Evolutionary conservation across 92 coral and sea anemone species (phyloP).

Genomic region (Hydrozoanthus gracilis): DNA sequence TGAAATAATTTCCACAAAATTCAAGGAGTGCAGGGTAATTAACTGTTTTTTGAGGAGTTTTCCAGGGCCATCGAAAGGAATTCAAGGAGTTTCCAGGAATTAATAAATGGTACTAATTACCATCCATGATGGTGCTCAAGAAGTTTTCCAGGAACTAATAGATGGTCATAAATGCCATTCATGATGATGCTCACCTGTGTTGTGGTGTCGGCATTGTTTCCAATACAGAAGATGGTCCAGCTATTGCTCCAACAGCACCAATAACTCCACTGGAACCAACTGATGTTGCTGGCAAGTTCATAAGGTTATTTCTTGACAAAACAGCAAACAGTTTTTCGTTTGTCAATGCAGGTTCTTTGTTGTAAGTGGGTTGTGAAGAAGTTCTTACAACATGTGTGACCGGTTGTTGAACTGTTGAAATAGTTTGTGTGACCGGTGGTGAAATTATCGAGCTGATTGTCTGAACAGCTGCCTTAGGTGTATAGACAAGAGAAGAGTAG

Average conservation of each 20-base stretch:
- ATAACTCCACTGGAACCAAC: slow-evolving; percentile 29
- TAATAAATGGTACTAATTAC: not conserved
- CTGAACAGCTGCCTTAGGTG: slow-evolving; percentile 57
- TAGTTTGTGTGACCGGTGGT: slow-evolving; percentile 55
- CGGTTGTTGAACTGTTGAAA: slow-evolving; percentile 52
- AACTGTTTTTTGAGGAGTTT: too few species aligned
- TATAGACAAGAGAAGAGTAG: slow-evolving; percentile 46
- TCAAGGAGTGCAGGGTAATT: too few species aligned
- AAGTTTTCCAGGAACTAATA: not conserved
- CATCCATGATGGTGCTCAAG: not conserved
- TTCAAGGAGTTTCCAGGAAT: too few species aligned
- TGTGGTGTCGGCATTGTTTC: slow-evolving; percentile 66
- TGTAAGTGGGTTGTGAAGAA: slow-evolving; percentile 24
- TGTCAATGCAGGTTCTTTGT: slow-evolving; percentile 46
- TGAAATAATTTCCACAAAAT: too few species aligned
- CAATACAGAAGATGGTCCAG: slow-evolving; percentile 59
- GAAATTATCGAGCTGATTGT: slow-evolving; percentile 50
- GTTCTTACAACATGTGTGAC: slow-evolving; percentile 42
- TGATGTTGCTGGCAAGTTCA: slow-evolving; percentile 28
- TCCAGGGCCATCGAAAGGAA: too few species aligned
- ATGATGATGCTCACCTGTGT: slow-evolving; percentile 67
- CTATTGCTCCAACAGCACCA: slow-evolving; percentile 21
- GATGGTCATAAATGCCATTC: not conserved
- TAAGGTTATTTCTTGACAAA: slow-evolving; percentile 34
- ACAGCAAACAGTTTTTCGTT: slow-evolving; percentile 47